These are phyloP conservation scores for Scaeva pyrastri DNA, from an alignment of 2,888 invertebrate species.

Conservation along the genomic window DNA sequence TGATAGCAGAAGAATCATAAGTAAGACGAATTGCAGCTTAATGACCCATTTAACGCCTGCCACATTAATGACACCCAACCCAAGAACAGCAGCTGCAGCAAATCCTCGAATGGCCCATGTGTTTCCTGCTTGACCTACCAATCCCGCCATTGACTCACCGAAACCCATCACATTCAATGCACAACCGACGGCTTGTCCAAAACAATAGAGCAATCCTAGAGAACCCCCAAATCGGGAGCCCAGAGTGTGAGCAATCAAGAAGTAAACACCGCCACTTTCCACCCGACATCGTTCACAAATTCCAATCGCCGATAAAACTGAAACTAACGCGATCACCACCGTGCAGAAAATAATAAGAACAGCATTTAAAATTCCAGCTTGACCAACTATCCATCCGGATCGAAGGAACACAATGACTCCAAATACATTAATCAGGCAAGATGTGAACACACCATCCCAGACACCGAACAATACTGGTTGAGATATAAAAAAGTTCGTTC, in stretches of 20 bases:
- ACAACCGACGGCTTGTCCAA: slow-evolving; percentile 98
- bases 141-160: slow-evolving; percentile 96
- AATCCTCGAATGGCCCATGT: slow-evolving; percentile 94
- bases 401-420: slow-evolving; percentile 99
- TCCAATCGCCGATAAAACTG: slow-evolving; percentile 97
- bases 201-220: slow-evolving; percentile 96
- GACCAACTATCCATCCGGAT: slow-evolving; percentile 98
- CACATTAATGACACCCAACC: slow-evolving; percentile 95
- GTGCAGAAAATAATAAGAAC: slow-evolving; percentile 92
- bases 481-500: slow-evolving; percentile 97
- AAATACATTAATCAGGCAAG: slow-evolving; percentile 98
- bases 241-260: slow-evolving; percentile 95
- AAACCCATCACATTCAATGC: slow-evolving; percentile 97
- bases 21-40: slow-evolving; percentile 94
- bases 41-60: slow-evolving; percentile 99
- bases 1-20: slow-evolving; percentile 93
- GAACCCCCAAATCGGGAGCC: slow-evolving; percentile 97
- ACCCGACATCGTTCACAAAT: slow-evolving; percentile 97
- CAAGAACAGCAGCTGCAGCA: slow-evolving; percentile 93
- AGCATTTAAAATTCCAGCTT: slow-evolving; percentile 93
- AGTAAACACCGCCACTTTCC: slow-evolving; percentile 99
- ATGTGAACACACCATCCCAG: slow-evolving; percentile 98
- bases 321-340: slow-evolving; percentile 95
- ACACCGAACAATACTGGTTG: slow-evolving; percentile 98
- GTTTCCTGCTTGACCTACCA: slow-evolving; percentile 89